These are phyloP conservation scores for Sebastes iracundus DNA, from an alignment of 2,797 vertebrate genomes.

Conservation along the genomic window DNA sequence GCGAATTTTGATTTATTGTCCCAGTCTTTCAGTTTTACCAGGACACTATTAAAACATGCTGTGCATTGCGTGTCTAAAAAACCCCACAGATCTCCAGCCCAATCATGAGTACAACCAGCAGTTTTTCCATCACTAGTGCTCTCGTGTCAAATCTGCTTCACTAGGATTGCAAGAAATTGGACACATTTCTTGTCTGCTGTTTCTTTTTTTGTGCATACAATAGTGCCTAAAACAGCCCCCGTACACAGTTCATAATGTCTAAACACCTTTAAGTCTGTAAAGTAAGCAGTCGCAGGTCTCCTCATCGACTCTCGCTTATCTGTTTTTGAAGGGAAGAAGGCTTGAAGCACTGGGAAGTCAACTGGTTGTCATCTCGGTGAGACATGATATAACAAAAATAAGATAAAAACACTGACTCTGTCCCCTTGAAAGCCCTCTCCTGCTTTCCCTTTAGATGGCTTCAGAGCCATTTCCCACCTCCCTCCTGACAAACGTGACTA, in stretches of 20 bases:
- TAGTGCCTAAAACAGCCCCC: slow-evolving; percentile 23
- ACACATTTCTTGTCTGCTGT: neutral
- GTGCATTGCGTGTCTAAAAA: slow-evolving; percentile 42
- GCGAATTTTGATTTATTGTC: neutral
- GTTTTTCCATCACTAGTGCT: slow-evolving; percentile 50
- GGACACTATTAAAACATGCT: slow-evolving; percentile 37
- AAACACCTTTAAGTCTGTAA: slow-evolving; percentile 40
- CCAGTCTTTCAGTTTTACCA: slow-evolving; percentile 15
- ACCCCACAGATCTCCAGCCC: neutral
- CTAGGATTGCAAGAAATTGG: slow-evolving; percentile 10
- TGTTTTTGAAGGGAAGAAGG: slow-evolving; percentile 86
- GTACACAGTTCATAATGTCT: slow-evolving; percentile 14
- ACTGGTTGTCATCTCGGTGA: slow-evolving; percentile 86
- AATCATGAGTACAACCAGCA: slow-evolving; percentile 35
- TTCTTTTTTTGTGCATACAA: slow-evolving; percentile 41
- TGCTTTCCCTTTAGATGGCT: slow-evolving; percentile 48
- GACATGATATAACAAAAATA: slow-evolving; percentile 50
- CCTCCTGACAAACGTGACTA: slow-evolving; percentile 41
- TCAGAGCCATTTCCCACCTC: slow-evolving; percentile 27
- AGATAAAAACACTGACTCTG: slow-evolving; percentile 53
- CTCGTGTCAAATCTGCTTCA: slow-evolving; percentile 39
- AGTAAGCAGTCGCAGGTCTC: slow-evolving; percentile 50
- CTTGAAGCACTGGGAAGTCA: slow-evolving; percentile 87
- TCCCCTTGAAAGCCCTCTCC: slow-evolving; percentile 42
- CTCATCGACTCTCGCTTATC: slow-evolving; percentile 70